phyloP scores from a whole-genome alignment of 1,140 invertebrate species.

The Oryzaephilus surinamensis region DNA sequence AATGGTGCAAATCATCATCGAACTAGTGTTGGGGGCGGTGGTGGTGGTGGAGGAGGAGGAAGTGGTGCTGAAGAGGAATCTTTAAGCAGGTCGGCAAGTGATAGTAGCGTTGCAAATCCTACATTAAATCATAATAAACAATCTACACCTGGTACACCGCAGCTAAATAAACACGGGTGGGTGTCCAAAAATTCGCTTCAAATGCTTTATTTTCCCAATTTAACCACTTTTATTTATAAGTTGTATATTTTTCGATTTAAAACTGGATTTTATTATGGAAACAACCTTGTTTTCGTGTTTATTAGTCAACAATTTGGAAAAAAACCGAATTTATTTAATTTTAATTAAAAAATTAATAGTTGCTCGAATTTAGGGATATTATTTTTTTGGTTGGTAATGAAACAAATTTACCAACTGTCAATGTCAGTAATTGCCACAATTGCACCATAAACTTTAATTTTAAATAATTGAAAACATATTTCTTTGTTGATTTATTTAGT shows the following conservation, averaged over 20 bases:
- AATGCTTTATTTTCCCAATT: too few species aligned
- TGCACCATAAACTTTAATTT: too few species aligned
- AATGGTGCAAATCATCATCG: conserved; percentile 38
- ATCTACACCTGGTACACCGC: conserved; percentile 59
- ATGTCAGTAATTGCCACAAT: too few species aligned
- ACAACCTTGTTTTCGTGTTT: neutral
- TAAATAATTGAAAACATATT: too few species aligned
- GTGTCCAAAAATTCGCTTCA: too few species aligned
- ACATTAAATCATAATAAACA: conserved; percentile 39
- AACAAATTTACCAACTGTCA: too few species aligned
- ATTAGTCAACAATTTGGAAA: neutral
- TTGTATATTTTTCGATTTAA: neutral
- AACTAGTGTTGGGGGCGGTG: conserved; percentile 45
- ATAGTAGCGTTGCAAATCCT: conserved; percentile 70
- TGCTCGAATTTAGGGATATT: neutral
- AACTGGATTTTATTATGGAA: neutral
- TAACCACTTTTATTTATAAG: neutral
- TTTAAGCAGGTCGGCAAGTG: conserved; percentile 76
- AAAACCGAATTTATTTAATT: neutral
- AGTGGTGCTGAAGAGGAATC: conserved; percentile 61
- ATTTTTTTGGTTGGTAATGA: too few species aligned
- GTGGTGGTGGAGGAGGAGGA: conserved; percentile 62
- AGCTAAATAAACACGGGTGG: conserved; percentile 55
- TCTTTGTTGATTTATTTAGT: too few species aligned
- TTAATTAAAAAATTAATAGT: neutral